These are phyloP conservation scores for Heliconius ismenius DNA, from an alignment of 2,888 invertebrate genomes.

Conservation along the genomic window DNA sequence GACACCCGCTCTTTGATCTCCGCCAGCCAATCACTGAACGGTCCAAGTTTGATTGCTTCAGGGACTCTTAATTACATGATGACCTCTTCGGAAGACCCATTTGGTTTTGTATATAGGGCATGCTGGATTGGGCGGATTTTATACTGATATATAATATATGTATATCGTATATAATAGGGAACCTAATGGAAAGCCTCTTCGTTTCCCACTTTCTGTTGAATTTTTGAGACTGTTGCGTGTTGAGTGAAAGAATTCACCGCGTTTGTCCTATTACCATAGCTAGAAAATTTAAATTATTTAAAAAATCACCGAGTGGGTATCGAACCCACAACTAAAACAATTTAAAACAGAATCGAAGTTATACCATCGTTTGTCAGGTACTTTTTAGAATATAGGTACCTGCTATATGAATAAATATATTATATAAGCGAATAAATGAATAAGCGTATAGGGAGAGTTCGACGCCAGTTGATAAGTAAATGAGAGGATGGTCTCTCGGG, in stretches of 20 bases:
- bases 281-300: too few species aligned
- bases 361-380: too few species aligned
- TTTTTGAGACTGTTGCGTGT: too few species aligned
- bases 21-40: slow-evolving; percentile 70
- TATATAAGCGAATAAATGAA: background rate
- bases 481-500: slow-evolving; percentile 69
- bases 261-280: too few species aligned
- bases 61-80: slow-evolving; percentile 77
- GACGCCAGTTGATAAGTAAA: slow-evolving; percentile 72
- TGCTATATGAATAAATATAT: background rate
- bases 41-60: slow-evolving; percentile 73
- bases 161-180: background rate
- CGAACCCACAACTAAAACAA: too few species aligned
- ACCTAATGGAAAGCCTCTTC: too few species aligned
- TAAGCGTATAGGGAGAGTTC: slow-evolving; percentile 54
- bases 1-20: slow-evolving; percentile 72
- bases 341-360: too few species aligned
- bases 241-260: too few species aligned
- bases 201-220: too few species aligned
- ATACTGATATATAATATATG: slow-evolving; percentile 3
- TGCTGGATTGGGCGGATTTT: background rate
- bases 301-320: too few species aligned
- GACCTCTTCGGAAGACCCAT: slow-evolving; percentile 71
- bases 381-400: too few species aligned
- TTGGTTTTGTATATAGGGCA: slow-evolving; percentile 52